Base-by-base conservation (phyloP, 2,888 invertebrate genomes). In the Merodon equestris region DNA sequence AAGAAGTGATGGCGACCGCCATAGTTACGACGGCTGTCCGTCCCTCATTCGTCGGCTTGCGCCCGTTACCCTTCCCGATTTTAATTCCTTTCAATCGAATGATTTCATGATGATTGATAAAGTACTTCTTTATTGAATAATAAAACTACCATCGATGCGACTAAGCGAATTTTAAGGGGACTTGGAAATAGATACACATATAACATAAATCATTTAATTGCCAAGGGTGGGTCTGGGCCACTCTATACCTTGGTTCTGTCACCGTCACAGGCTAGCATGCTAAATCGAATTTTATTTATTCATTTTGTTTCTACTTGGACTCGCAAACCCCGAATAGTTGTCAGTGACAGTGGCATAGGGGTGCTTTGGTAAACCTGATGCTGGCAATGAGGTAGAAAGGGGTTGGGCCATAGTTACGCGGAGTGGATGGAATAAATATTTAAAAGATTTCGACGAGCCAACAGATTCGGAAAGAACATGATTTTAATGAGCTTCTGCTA, bases 31-130 rank as follows among this genome's bases (percentile, higher is more conserved):
- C 18, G 12, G 34, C 13, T 36, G 50, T 48, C 51, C 56, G 54
- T 57, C 67, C 45, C 61, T 60, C 68, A 68, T 63, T 64, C 72
- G 45, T 48, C 74, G 51, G 67, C 66, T 56, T 66, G 53, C 42
- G 53, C 40, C 9, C n/a, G 1, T 17, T 45, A 9, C 13, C 1
- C 14, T 36, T 45, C 34, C 12, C 53, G 57, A 50, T 70, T 71
- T 64, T 81, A 75, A 70, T 75, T 82, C 74, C 68, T 71, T 70
- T 81, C 76, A 72, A 81, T 70, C 75, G 73, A 82, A 73, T 81
- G 75, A 82, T 76, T 75, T 70, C 72, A 64, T 76, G 73, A 81
- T 81, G 81, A 81, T 81, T 81, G 81, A 81, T 81, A 81, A 81
- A 81, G 81, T 81, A 71, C 74, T 81, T 81, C 81, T 81, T 75